phyloP scores from a whole-genome alignment of 2,113 vertebrate genomes.

The Mesembrinibis cayennensis region DNA sequence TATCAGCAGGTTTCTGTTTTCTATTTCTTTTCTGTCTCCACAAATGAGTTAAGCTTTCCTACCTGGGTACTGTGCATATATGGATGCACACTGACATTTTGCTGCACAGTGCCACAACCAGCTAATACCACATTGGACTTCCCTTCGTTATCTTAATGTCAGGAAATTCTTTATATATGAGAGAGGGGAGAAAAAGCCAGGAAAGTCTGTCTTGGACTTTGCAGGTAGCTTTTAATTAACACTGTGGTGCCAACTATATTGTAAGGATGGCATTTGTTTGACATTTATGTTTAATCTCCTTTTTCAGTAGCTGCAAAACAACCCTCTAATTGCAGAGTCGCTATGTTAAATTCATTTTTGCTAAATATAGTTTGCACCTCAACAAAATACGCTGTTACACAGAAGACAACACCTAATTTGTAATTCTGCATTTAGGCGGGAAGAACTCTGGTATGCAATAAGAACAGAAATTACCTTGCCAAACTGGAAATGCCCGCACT shows the following conservation, averaged over 20 bases:
- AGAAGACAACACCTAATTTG: background rate
- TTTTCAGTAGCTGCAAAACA: constrained; percentile 11
- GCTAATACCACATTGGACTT: background rate
- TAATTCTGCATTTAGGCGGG: background rate
- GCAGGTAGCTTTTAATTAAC: constrained; percentile 39
- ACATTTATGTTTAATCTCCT: constrained; percentile 29
- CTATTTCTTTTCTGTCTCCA: background rate
- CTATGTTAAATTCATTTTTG: background rate
- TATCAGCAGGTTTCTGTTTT: background rate
- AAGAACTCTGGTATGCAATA: background rate
- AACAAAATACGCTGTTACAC: background rate
- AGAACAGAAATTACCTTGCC: background rate
- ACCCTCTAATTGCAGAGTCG: background rate
- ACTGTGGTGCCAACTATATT: background rate
- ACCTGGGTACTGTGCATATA: background rate
- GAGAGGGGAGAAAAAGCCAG: background rate
- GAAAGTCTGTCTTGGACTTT: background rate
- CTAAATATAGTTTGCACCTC: constrained; percentile 1
- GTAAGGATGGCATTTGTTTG: constrained; percentile 10
- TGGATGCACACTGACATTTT: background rate
- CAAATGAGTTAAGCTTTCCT: background rate
- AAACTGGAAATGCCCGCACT: background rate
- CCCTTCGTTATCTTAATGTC: background rate
- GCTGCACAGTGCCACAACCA: background rate
- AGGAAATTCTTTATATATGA: background rate